Conservation (phyloP, 2,113 vertebrate genomes). For the Leptobrachium ailaonicum region DNA sequence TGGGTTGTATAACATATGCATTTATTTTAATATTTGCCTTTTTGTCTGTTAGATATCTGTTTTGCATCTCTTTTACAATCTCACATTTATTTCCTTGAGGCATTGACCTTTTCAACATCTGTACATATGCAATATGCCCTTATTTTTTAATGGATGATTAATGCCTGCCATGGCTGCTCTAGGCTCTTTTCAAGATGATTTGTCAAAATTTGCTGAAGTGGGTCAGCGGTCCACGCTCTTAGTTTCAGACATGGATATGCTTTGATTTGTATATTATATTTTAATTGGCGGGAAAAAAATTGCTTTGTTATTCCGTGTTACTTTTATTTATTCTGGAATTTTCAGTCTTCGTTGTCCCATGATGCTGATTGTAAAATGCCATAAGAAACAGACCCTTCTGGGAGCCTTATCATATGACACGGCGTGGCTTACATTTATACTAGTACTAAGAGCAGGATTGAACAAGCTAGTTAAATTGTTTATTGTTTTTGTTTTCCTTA, state of each 20-base stretch:
- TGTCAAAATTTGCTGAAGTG: slow-evolving; percentile 1
- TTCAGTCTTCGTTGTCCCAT: too few species aligned
- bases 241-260: neutral
- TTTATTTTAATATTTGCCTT: neutral
- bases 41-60: slow-evolving; percentile 2
- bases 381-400: too few species aligned
- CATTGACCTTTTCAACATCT: slow-evolving; percentile 4
- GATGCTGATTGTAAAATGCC: too few species aligned
- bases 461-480: too few species aligned
- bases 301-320: too few species aligned
- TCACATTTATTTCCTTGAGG: slow-evolving; percentile 27
- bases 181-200: slow-evolving; percentile 25
- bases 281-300: too few species aligned
- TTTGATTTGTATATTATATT: neutral
- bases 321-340: too few species aligned
- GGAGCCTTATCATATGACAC: too few species aligned
- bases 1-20: neutral
- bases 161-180: neutral
- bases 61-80: slow-evolving; percentile 15
- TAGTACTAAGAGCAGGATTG: too few species aligned
- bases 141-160: neutral
- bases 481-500: too few species aligned
- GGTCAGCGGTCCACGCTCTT: neutral
- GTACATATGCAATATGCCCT: slow-evolving; percentile 7
- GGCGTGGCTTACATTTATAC: too few species aligned